Percentiles rank a stretch among this genome's conserved stretches.
Evolutionary conservation across 2,113 vertebrate species (phyloP).

Genomic region (Caranx melampygus): DNA sequence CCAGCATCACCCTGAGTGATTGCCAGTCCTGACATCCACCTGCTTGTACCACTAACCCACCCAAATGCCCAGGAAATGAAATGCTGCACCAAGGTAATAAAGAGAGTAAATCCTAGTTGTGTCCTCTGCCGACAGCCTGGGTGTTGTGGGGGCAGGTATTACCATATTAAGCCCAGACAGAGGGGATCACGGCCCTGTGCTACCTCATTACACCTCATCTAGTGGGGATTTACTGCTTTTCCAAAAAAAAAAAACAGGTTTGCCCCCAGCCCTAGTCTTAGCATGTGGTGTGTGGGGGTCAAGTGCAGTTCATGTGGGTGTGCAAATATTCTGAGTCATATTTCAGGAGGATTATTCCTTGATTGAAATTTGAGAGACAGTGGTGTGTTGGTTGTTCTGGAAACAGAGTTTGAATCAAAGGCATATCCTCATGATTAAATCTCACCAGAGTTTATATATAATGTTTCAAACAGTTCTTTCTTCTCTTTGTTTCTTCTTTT

Average conservation of each 20-base stretch:
- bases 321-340: not conserved
- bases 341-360: not conserved
- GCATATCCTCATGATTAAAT: not conserved
- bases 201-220: slow-evolving; percentile 60
- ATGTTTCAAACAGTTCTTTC: not conserved
- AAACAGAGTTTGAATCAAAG: not conserved
- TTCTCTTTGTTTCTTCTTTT: not conserved
- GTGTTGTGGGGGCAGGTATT: slow-evolving; percentile 56
- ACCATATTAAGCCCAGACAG: slow-evolving; percentile 59
- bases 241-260: slow-evolving; percentile 32
- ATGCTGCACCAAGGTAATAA: slow-evolving; percentile 72
- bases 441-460: not conserved
- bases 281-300: not conserved
- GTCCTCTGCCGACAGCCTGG: slow-evolving; percentile 25
- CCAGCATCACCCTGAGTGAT: slow-evolving; percentile 81
- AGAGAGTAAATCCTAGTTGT: slow-evolving; percentile 71
- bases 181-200: slow-evolving; percentile 45
- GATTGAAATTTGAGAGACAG: too few relatives aligned
- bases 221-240: slow-evolving; percentile 51
- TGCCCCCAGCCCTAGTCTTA: slow-evolving; percentile 5
- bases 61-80: slow-evolving; percentile 81
- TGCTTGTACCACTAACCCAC: slow-evolving; percentile 74
- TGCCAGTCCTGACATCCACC: slow-evolving; percentile 70
- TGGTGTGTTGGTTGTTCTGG: too few relatives aligned
- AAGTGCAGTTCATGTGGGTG: not conserved